A percentile compares a stretch with the other conserved stretches of the same genome.
phyloP scores from a whole-genome alignment of 2,888 invertebrate species.

The Apotomis capreana region DNA sequence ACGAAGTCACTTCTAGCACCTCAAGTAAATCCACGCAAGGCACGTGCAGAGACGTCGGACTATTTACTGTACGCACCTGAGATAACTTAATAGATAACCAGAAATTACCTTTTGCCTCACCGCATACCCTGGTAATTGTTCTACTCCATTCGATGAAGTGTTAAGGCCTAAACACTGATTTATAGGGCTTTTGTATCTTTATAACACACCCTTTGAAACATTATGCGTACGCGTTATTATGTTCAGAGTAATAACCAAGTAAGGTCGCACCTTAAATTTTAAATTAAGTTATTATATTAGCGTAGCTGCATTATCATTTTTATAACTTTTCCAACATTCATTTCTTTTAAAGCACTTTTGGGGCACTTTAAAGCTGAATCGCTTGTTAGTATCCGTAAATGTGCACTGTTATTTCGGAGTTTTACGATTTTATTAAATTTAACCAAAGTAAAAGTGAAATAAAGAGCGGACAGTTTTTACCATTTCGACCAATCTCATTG shows the following conservation, averaged over 20 bases:
- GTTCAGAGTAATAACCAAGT: conserved; percentile 4
- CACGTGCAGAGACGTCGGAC: conserved; percentile 52
- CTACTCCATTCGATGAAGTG: conserved; percentile 76
- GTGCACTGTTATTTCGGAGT: conserved; percentile 4
- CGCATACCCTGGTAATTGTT: conserved; percentile 74
- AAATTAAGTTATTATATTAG: conserved; percentile 3
- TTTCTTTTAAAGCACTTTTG: background rate
- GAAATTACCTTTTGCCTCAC: conserved; percentile 60
- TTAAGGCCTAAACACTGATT: conserved; percentile 69
- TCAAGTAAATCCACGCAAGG: conserved; percentile 47
- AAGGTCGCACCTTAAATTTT: background rate
- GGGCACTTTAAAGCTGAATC: background rate
- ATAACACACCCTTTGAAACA: conserved; percentile 16
- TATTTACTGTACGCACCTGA: conserved; percentile 66
- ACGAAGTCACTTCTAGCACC: conserved; percentile 47
- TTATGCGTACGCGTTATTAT: conserved; percentile 8
- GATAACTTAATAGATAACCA: conserved; percentile 65
- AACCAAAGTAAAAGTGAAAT: conserved; percentile 17
- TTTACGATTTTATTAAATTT: background rate
- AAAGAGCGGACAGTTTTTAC: conserved; percentile 16
- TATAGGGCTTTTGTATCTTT: conserved; percentile 56
- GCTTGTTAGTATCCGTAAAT: background rate
- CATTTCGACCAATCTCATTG: conserved; percentile 19
- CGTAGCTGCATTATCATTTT: conserved; percentile 63
- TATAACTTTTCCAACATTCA: conserved; percentile 55